phyloP scores from a whole-genome alignment of 2,888 invertebrate genomes.

The Cryptocephalus primarius region DNA sequence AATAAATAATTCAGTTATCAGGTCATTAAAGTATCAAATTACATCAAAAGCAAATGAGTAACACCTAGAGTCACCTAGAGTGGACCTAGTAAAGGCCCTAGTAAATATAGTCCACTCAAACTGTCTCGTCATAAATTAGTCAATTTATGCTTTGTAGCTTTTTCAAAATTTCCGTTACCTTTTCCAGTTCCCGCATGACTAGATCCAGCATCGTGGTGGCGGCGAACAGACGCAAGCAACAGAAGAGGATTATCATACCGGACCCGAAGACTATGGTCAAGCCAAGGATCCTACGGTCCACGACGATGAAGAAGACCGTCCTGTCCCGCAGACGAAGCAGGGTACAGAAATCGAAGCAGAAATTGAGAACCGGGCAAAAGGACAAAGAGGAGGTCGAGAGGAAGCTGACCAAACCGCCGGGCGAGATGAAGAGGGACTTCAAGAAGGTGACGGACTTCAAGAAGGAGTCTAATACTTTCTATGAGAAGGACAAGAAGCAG shows the following conservation, averaged over 20 bases:
- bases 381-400: conserved; percentile 3
- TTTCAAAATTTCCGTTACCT: too few species aligned
- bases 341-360: conserved; percentile 12
- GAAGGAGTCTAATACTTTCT: conserved; percentile 11
- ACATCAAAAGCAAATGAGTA: too few species aligned
- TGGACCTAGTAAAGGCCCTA: too few species aligned
- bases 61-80: too few species aligned
- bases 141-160: too few species aligned
- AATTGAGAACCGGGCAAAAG: conserved; percentile 7
- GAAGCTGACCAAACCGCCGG: not conserved
- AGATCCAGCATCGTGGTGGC: conserved; percentile 20
- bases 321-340: conserved; percentile 14
- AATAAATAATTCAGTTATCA: too few species aligned
- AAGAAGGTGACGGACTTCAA: conserved; percentile 17
- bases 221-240: conserved; percentile 18
- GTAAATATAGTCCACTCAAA: too few species aligned
- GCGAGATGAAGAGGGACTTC: conserved; percentile 11
- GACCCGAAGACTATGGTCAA: conserved; percentile 19
- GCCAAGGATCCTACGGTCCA: conserved; percentile 20
- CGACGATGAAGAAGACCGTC: conserved; percentile 22
- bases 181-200: conserved; percentile 21
- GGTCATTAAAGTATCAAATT: too few species aligned
- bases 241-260: conserved; percentile 22
- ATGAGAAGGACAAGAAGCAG: conserved; percentile 12
- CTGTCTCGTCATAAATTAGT: too few species aligned